These are phyloP conservation scores for Silurus aristotelis DNA, from an alignment of 2,797 vertebrate species.

Conservation along the genomic window DNA sequence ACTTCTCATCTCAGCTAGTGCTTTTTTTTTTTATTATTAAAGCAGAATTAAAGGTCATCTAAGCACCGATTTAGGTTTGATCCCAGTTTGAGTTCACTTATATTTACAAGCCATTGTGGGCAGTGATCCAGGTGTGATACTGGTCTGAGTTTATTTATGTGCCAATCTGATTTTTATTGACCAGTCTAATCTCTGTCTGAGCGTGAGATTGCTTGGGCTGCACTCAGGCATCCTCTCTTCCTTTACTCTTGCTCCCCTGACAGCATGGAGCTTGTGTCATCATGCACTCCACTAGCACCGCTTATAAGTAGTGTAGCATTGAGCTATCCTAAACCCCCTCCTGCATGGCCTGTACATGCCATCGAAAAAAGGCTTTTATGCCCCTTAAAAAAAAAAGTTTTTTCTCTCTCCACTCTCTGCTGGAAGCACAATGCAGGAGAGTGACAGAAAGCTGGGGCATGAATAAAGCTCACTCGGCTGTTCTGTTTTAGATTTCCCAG, in stretches of 20 bases:
- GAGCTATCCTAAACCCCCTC: conserved; percentile 33
- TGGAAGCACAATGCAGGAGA: conserved; percentile 18
- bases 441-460: conserved; percentile 33
- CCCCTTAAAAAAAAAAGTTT: neutral
- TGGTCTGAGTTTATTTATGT: conserved; percentile 10
- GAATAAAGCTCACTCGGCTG: conserved; percentile 24
- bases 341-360: conserved; percentile 47
- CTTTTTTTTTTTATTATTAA: neutral
- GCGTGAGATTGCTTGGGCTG: conserved; percentile 1
- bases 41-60: neutral
- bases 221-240: neutral
- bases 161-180: conserved; percentile 8
- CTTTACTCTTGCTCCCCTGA: conserved; percentile 15
- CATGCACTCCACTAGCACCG: conserved; percentile 49
- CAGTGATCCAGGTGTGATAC: neutral
- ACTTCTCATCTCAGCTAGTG: neutral
- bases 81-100: conserved; percentile 5
- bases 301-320: conserved; percentile 44
- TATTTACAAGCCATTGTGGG: neutral
- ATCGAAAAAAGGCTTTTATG: conserved; percentile 46
- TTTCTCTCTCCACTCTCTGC: conserved; percentile 9
- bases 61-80: neutral
- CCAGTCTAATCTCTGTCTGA: conserved; percentile 19
- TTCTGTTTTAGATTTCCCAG: neutral
- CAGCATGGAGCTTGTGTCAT: conserved; percentile 55